phyloP scores from a whole-genome alignment of 2,797 vertebrate genomes.

The Sebastes elongatus region DNA sequence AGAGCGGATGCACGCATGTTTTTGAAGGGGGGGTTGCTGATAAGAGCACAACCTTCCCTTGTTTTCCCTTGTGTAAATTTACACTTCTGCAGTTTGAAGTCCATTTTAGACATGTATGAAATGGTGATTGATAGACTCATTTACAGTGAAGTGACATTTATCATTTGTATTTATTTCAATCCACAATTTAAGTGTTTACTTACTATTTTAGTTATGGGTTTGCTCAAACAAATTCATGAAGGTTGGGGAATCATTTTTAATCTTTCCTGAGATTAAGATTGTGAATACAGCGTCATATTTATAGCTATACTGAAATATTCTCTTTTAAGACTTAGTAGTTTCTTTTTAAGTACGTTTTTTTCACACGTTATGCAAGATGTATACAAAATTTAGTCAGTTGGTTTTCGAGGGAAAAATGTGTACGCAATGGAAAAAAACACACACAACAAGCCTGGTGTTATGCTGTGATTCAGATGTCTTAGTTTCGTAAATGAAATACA shows the following conservation, averaged over 20 bases:
- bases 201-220: not conserved
- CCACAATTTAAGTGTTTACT: not conserved
- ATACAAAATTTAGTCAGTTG: not conserved
- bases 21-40: conserved; percentile 65
- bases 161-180: not conserved
- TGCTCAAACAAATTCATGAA: not conserved
- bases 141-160: not conserved
- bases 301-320: not conserved
- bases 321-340: not conserved
- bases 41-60: conserved; percentile 75
- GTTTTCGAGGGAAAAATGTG: conserved; percentile 4
- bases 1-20: conserved; percentile 80
- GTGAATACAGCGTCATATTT: not conserved
- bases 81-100: conserved; percentile 29
- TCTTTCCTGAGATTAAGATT: not conserved
- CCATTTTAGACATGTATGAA: not conserved
- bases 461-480: conserved; percentile 52
- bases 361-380: not conserved
- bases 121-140: not conserved
- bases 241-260: not conserved
- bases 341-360: not conserved
- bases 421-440: conserved; percentile 42
- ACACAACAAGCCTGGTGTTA: not conserved
- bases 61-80: conserved; percentile 59
- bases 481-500: conserved; percentile 35